Evolutionary conservation across 1,140 invertebrate genomes (phyloP).

Genomic region (Zaprionus camerounensis): DNA sequence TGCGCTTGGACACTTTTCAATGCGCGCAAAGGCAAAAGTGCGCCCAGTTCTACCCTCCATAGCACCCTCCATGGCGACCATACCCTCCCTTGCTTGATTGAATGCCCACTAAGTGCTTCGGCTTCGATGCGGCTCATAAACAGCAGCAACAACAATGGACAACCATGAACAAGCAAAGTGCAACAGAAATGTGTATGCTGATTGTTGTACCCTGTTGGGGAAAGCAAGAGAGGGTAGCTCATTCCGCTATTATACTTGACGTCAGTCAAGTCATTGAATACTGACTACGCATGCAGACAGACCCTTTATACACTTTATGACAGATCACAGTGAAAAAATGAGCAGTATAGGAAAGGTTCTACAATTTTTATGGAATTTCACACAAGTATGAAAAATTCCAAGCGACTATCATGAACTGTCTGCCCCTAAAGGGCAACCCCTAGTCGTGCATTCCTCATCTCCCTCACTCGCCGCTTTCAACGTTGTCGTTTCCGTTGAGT

Average conservation of each 20-base stretch:
- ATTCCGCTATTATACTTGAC: background rate
- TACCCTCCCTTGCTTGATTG: conserved; percentile 54
- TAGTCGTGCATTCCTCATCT: background rate
- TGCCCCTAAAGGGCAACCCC: background rate
- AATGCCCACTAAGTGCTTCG: conserved; percentile 71
- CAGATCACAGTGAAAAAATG: background rate
- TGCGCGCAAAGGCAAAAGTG: conserved; percentile 4
- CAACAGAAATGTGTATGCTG: conserved; percentile 37
- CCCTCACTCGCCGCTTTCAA: background rate
- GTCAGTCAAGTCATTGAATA: no score
- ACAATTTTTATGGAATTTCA: background rate
- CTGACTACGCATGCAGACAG: no score
- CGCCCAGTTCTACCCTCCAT: conserved; percentile 4
- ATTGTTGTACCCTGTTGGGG: conserved; percentile 17
- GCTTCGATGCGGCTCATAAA: conserved; percentile 45
- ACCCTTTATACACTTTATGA: no score
- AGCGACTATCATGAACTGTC: background rate
- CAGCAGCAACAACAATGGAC: conserved; percentile 29
- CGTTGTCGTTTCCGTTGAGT: conserved; percentile 3
- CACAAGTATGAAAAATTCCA: background rate
- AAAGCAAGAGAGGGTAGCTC: background rate
- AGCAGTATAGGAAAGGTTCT: no score
- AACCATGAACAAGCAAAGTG: conserved; percentile 34
- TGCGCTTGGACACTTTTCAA: conserved; percentile 73
- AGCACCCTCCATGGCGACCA: background rate